Conservation (phyloP, 1,140 invertebrate species). For the Hermetia illucens region DNA sequence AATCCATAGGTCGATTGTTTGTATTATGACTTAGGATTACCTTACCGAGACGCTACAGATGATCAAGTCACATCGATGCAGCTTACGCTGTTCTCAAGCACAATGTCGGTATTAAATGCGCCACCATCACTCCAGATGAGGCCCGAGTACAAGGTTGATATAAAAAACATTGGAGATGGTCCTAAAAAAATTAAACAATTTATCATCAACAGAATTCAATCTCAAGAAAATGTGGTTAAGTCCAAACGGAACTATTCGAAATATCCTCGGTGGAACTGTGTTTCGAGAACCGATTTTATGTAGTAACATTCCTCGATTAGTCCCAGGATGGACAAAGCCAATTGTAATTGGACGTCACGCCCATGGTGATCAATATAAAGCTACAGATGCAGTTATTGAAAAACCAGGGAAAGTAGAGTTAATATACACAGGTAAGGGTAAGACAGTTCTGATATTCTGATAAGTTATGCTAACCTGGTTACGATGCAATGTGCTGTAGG, state of each 20-base stretch:
- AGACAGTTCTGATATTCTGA: background rate
- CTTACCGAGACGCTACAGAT: slow-evolving; percentile 70
- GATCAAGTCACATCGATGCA: slow-evolving; percentile 81
- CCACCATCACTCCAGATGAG: slow-evolving; percentile 85
- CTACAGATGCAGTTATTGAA: slow-evolving; percentile 62
- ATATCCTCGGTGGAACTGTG: slow-evolving; percentile 81
- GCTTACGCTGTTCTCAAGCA: slow-evolving; percentile 77
- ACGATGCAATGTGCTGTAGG: slow-evolving; percentile 30
- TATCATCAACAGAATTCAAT: slow-evolving; percentile 57
- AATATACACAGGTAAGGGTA: slow-evolving; percentile 2
- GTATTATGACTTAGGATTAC: slow-evolving; percentile 73
- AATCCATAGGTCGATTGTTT: slow-evolving; percentile 51
- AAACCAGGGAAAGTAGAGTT: slow-evolving; percentile 47
- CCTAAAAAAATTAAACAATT: slow-evolving; percentile 7
- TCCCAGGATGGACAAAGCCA: slow-evolving; percentile 73
- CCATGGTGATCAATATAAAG: slow-evolving; percentile 84
- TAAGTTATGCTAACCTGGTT: no score
- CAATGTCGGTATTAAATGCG: slow-evolving; percentile 87
- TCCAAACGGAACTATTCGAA: slow-evolving; percentile 83
- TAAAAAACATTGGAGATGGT: slow-evolving; percentile 4
- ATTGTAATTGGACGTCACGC: slow-evolving; percentile 79
- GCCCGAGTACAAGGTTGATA: slow-evolving; percentile 62
- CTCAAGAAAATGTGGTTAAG: slow-evolving; percentile 88
- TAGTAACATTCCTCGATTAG: slow-evolving; percentile 72
- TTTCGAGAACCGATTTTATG: slow-evolving; percentile 85